A percentile compares a stretch with the other conserved stretches of the same genome.
These are phyloP conservation scores for Gibbula magus DNA, from an alignment of 2,888 invertebrate species.

Conservation along the genomic window DNA sequence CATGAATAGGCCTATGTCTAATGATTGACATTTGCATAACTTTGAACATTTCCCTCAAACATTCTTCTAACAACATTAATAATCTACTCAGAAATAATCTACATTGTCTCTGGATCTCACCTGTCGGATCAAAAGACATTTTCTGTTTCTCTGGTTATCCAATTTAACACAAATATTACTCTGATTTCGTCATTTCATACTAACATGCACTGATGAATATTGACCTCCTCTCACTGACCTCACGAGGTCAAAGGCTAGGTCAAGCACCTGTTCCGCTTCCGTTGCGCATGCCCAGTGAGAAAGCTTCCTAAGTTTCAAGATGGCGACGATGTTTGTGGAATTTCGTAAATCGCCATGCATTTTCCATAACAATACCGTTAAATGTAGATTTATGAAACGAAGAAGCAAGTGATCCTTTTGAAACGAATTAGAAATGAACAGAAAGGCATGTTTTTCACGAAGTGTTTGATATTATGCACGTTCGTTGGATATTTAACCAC, in stretches of 20 bases:
- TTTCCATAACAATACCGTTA: too few relatives aligned
- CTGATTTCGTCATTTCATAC: neutral
- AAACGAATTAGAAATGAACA: neutral
- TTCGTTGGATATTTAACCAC: too few relatives aligned
- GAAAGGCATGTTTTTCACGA: slow-evolving; percentile 6
- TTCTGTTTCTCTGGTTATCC: neutral
- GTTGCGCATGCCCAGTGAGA: slow-evolving; percentile 30
- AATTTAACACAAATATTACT: neutral
- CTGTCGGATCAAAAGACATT: neutral
- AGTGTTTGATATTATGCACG: neutral
- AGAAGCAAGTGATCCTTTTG: too few relatives aligned
- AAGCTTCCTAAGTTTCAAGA: slow-evolving; percentile 50
- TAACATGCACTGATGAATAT: neutral
- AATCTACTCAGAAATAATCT: too few relatives aligned
- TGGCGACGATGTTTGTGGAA: slow-evolving; percentile 36
- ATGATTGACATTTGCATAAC: too few relatives aligned
- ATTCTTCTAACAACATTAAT: too few relatives aligned
- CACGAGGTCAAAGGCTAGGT: slow-evolving; percentile 26
- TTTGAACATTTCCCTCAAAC: too few relatives aligned
- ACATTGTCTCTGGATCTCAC: too few relatives aligned
- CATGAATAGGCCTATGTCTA: too few relatives aligned
- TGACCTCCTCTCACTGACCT: slow-evolving; percentile 32
- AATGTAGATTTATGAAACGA: too few relatives aligned
- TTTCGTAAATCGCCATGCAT: neutral
- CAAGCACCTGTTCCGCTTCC: neutral